These are phyloP conservation scores for Xyrichtys novacula DNA, from an alignment of 2,797 vertebrate genomes.

Conservation along the genomic window DNA sequence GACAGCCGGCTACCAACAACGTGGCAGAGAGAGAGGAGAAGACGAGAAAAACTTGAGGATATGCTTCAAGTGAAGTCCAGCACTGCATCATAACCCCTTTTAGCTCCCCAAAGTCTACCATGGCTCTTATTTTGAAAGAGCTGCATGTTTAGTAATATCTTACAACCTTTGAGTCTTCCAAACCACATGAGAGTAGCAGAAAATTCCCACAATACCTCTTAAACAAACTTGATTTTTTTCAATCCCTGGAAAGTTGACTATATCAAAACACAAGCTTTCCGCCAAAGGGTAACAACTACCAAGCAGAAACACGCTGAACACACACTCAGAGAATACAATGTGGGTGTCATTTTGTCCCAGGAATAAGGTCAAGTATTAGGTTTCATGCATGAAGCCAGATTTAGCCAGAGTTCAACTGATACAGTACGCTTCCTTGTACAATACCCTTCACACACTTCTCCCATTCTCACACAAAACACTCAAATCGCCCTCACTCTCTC, in stretches of 20 bases:
- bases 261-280: neutral
- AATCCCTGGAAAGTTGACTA: conserved; percentile 17
- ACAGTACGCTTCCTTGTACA: conserved; percentile 30
- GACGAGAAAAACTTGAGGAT: neutral
- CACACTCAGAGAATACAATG: conserved; percentile 23
- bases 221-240: neutral
- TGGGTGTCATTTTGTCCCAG: conserved; percentile 51
- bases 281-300: neutral
- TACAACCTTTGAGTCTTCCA: neutral
- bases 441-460: conserved; percentile 44
- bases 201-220: neutral
- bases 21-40: conserved; percentile 32
- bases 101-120: conserved; percentile 15
- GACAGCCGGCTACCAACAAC: conserved; percentile 33
- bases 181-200: neutral
- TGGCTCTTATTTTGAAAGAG: conserved; percentile 10
- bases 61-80: neutral
- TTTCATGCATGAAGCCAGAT: conserved; percentile 70
- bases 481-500: neutral
- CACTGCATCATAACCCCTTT: conserved; percentile 22
- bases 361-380: conserved; percentile 70
- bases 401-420: conserved; percentile 74
- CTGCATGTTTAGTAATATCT: neutral
- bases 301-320: conserved; percentile 8
- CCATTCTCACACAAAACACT: conserved; percentile 23